Evolutionary conservation across 2,797 vertebrate species (phyloP), one percentile per base, ranked within the genome.

Genomic region (Argentina silus): DNA sequence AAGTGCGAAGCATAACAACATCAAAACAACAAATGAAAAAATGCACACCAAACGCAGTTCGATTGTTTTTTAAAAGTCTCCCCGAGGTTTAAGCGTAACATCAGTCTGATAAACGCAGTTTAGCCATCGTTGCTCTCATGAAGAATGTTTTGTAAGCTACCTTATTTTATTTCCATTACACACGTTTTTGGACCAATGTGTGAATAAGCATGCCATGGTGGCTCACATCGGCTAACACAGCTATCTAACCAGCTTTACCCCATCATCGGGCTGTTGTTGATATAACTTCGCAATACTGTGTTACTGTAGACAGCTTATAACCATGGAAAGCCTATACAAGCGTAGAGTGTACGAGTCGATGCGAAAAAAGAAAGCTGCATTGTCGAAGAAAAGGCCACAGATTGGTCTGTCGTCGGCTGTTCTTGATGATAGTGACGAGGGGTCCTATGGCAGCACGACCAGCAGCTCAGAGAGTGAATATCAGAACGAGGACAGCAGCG

Each of bases 261-360:
- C 27, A 17, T 44, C 43, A 43, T 11, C 43, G 42, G 42, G 43
- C n/a, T 19, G 36, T 10, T 63, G 27, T 36, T 36, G 27, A 36
- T 4, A 36, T 36, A 45, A 44, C 14, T 44, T 63, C 7, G 42
- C 61, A 8, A 17, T 15, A 10, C 59, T 42, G 23, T 12, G 56
- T 43, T n/a, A 9, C 8, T 36, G 27, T 36, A 36, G 27, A 36
- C 4, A 17, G 12, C 53, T 56, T 17, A 5, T 11, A 15, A 47
- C 7, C 79, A 93, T 93, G 91, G 91, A 93, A 87, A 91, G 90
- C 63, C 73, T 92, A 17, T 93, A 93, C 89, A 93, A 93, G 81
- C 85, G 90, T 19, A 92, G 91, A 44, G 90, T 93, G 85, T 93
- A 91, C 83, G 90, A 90, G 6, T 92, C 90, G 0, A 91, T 93